These are phyloP conservation scores for Anoplophora glabripennis DNA, from an alignment of 1,140 invertebrate genomes.

Conservation along the genomic window DNA sequence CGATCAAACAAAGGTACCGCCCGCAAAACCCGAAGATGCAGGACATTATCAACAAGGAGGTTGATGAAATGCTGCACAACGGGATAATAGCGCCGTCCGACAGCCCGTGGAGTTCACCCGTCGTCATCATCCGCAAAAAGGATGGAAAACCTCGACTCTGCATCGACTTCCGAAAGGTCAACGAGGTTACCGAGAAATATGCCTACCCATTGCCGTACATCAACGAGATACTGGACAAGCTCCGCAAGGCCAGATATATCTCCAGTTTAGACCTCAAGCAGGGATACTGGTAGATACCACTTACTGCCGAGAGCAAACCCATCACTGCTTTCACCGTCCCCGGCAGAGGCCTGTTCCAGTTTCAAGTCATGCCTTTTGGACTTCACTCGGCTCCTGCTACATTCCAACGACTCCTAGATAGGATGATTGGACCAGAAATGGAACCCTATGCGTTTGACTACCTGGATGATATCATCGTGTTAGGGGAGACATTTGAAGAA, in stretches of 20 bases:
- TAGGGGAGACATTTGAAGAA: background rate
- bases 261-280: slow-evolving; percentile 17
- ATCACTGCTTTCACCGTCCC: slow-evolving; percentile 6
- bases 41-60: background rate
- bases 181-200: background rate
- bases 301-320: slow-evolving; percentile 16
- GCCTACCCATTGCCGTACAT: slow-evolving; percentile 4
- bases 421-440: slow-evolving; percentile 23
- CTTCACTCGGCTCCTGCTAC: slow-evolving; percentile 44
- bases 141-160: background rate
- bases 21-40: background rate
- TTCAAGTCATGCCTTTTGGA: slow-evolving; percentile 48
- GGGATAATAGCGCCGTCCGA: background rate
- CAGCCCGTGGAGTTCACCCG: slow-evolving; percentile 5
- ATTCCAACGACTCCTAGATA: slow-evolving; percentile 46
- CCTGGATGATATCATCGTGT: slow-evolving; percentile 40
- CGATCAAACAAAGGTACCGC: background rate
- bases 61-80: background rate
- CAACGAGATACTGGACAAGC: background rate
- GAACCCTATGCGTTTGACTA: slow-evolving; percentile 32
- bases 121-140: background rate
- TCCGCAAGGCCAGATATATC: background rate
- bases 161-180: slow-evolving; percentile 1
- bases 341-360: background rate
- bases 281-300: slow-evolving; percentile 42